phyloP scores from a whole-genome alignment of 2,888 invertebrate species.

The Catocala fraxini region DNA sequence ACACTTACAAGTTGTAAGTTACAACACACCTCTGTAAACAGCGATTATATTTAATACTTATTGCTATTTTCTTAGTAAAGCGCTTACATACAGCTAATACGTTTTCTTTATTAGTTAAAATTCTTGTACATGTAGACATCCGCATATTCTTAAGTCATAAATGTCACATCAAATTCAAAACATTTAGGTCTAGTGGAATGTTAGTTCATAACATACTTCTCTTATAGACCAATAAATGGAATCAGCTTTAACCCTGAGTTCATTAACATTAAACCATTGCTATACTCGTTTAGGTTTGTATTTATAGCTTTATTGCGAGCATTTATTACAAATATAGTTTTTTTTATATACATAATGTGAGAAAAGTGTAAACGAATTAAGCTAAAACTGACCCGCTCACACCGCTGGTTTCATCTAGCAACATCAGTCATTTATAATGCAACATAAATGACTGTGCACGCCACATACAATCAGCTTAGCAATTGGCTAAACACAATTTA shows the following conservation, averaged over 20 bases:
- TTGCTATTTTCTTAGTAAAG: constrained; percentile 15
- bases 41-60: constrained; percentile 14
- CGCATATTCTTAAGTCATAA: too few relatives aligned
- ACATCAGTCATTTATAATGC: not conserved
- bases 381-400: constrained; percentile 2
- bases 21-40: constrained; percentile 31
- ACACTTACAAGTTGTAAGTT: constrained; percentile 21
- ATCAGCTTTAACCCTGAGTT: constrained; percentile 7
- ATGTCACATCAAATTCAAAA: too few relatives aligned
- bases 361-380: constrained; percentile 4
- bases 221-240: constrained; percentile 3
- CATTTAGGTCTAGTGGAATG: not conserved
- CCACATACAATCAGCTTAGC: constrained; percentile 16
- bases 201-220: not conserved
- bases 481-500: constrained; percentile 57
- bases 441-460: constrained; percentile 31
- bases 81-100: not conserved
- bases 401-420: not conserved
- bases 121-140: too few relatives aligned
- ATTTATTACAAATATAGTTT: not conserved
- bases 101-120: too few relatives aligned
- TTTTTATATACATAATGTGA: not conserved
- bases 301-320: constrained; percentile 1
- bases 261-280: constrained; percentile 4
- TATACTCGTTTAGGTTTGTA: not conserved